These are phyloP conservation scores for Heliconius eleuchia DNA, from an alignment of 1,140 invertebrate species.

Conservation along the genomic window DNA sequence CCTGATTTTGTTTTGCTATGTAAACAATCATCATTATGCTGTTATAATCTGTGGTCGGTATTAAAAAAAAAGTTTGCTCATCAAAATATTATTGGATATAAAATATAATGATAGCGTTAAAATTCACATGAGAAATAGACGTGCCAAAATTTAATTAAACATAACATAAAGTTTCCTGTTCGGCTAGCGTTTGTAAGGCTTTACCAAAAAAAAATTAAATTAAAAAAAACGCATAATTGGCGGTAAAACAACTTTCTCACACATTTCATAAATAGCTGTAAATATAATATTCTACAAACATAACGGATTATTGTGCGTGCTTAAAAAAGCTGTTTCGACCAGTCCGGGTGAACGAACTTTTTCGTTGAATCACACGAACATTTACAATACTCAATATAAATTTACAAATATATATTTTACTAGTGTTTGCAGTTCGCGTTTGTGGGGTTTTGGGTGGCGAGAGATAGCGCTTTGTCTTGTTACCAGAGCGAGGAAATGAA, in stretches of 20 bases:
- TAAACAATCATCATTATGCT: background rate
- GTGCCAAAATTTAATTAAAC: background rate
- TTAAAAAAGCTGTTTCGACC: slow-evolving; percentile 47
- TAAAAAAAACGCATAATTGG: slow-evolving; percentile 11
- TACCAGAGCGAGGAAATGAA: no score
- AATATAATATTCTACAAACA: slow-evolving; percentile 45
- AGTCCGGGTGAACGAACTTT: slow-evolving; percentile 56
- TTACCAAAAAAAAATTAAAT: slow-evolving; percentile 1
- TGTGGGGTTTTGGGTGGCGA: no score
- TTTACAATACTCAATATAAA: slow-evolving; percentile 27
- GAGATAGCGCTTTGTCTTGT: no score
- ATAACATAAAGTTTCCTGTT: background rate
- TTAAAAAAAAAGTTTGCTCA: background rate
- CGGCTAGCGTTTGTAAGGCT: background rate
- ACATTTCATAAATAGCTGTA: slow-evolving; percentile 36
- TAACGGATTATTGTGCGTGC: slow-evolving; percentile 51
- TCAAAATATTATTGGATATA: background rate
- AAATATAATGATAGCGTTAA: background rate
- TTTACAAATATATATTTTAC: slow-evolving; percentile 14
- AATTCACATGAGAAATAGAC: background rate
- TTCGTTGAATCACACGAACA: slow-evolving; percentile 38
- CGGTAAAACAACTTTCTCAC: slow-evolving; percentile 29
- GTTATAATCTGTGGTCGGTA: background rate
- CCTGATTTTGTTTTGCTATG: background rate
- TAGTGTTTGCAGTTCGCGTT: no score